These are phyloP conservation scores for Chrysina gloriosa DNA, from an alignment of 2,888 invertebrate species.

Conservation along the genomic window DNA sequence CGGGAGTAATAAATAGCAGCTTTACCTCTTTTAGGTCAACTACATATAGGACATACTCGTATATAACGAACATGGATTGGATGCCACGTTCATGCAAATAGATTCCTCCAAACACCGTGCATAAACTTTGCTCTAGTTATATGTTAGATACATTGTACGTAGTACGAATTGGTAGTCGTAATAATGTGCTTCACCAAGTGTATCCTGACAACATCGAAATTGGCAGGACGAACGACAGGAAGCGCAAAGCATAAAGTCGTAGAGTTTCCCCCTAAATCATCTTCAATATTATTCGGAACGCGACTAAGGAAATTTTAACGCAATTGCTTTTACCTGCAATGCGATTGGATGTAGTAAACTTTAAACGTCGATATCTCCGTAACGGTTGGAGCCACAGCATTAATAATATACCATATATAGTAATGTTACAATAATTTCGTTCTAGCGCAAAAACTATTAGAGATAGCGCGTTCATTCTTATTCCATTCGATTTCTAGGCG, in stretches of 20 bases:
- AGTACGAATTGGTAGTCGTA: neutral
- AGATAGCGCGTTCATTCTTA: too few relatives aligned
- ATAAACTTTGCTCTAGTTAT: neutral
- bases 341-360: too few relatives aligned
- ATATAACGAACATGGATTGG: too few relatives aligned
- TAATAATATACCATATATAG: too few relatives aligned
- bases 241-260: neutral
- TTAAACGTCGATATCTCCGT: too few relatives aligned
- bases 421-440: too few relatives aligned
- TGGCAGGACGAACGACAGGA: neutral
- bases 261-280: neutral
- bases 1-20: neutral
- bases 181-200: neutral
- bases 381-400: too few relatives aligned
- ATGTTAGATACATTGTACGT: too few relatives aligned
- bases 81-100: too few relatives aligned
- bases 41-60: neutral
- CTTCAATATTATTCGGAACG: constrained; percentile 4
- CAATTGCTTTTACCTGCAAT: constrained; percentile 2
- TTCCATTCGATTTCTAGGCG: too few relatives aligned
- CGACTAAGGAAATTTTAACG: neutral
- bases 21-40: neutral
- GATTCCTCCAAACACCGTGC: too few relatives aligned
- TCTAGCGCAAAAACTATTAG: too few relatives aligned
- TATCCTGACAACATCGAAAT: neutral